Evolutionary conservation across 2,113 vertebrate species (phyloP), one percentile per base, ranked within the genome.

Genomic region (Myrmecobius fasciatus): DNA sequence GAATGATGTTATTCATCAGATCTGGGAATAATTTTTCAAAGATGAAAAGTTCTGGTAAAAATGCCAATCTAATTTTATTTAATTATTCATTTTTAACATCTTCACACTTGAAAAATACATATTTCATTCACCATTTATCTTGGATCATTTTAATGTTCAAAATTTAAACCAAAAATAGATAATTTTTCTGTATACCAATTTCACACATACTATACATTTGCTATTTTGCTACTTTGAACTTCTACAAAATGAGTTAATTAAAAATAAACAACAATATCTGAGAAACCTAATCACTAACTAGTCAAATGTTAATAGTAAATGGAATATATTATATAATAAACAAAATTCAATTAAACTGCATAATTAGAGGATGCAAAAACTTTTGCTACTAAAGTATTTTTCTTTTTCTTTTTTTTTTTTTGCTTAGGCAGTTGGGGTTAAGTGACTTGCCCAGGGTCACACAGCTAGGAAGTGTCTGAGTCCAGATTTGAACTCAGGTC

Each of bases 231-330:
- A n/a, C 17, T 75, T 14, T n/a, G n/a, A n/a, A 75, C 14, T 75
- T 17, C 36, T 75, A n/a, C 36, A n/a, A n/a, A 75, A 17, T n/a
- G 20, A n/a, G 67, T 75, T 5, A 1, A n/a, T n/a, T 75, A 7
- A n/a, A 75, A 54, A 92, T 52, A 93, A 43, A 6, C 28, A n/a
- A n/a, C 49, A 51, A 51, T 93, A 52, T 26, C 91, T 91, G 2
- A 36, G 26, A 49, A 52, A 2, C 53, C 53, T 93, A 94, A 94
- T 91, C 31, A 75, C 1, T 88, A 10, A 75, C 91, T 96, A 93
- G 93, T 36, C 90, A 52, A 31, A 22, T 9, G 93, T 46, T 91
- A 95, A 96, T 46, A 54, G 51, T 56, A 95, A 94, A 91, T 53
- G 2, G 9, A 8, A 4, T 91, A 26, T 90, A 5, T 54, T 54